Conservation (phyloP, 2,888 invertebrate species). For the Resseliella maxima region DNA sequence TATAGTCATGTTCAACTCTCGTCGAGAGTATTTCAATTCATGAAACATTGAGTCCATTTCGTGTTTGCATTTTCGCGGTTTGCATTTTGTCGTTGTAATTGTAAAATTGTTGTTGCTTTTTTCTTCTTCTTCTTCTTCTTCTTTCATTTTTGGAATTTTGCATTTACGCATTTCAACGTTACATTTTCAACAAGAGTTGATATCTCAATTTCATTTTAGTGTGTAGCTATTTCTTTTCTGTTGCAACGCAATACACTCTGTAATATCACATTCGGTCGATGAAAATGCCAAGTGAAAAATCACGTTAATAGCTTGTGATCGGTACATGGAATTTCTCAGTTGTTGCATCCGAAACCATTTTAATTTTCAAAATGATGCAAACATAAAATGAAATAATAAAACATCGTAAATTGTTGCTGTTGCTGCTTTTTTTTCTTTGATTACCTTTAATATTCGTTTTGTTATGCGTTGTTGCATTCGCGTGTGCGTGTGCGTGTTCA, state of each 20-base stretch:
- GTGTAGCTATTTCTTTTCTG: background rate
- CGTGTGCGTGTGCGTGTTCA: background rate
- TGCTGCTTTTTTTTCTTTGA: background rate
- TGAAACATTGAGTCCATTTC: background rate
- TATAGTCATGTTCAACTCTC: too few species aligned
- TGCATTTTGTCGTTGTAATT: background rate
- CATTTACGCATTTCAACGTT: background rate
- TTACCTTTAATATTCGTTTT: constrained; percentile 18
- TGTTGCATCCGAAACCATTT: background rate
- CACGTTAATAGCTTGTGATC: constrained; percentile 11
- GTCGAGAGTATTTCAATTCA: too few species aligned
- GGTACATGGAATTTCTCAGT: background rate
- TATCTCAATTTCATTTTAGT: constrained; percentile 12
- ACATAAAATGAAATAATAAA: background rate
- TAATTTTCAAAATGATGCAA: background rate
- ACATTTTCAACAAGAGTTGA: background rate
- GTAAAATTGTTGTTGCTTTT: background rate
- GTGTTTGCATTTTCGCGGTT: background rate
- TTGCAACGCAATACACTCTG: background rate
- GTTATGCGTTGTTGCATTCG: background rate
- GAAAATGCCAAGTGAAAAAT: background rate
- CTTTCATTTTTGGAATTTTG: background rate
- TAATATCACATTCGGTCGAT: too few species aligned
- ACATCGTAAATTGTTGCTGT: background rate
- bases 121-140: background rate